Evolutionary conservation across 2,888 invertebrate genomes (phyloP), one percentile per base, ranked within the genome.

Genomic region (Tinea trinotella): DNA sequence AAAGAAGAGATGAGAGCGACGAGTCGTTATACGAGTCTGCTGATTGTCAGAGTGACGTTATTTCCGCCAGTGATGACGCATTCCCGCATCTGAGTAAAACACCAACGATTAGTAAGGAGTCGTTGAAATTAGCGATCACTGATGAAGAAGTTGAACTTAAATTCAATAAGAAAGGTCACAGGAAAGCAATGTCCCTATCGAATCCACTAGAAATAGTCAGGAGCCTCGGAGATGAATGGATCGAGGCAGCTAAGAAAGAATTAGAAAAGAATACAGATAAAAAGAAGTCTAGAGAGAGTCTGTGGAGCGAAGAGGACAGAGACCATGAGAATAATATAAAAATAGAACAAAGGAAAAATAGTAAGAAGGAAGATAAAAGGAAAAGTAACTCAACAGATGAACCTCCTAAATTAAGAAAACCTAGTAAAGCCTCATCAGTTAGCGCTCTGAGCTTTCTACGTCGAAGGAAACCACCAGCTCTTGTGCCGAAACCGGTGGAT

Each of bases 21-120:
- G 85, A 85, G 59, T 84, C 84, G 7, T 62, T 85, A 40, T 85
- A 85, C 67, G 85, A 85, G 61, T 85, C 85, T 15, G 85, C 84
- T 3, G 85, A 85, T 56, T 77, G 84, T 30, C 83, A 84, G 60
- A 83, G 83, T 57, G 85, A 86, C 57, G 72, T 73, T 6, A 78
- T 84, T 57, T 83, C 83, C 1, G 83, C 81, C 15, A 84, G 84
- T 56, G 84, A 85, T 54, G 82, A 83, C 53, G 75, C 82, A 0
- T 53, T 84, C 0, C 74, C 85, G 0, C 67, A 77, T 22, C 71
- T 85, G 7, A 62, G 73, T 49, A 81, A 75, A 59, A 81, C 83
- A 9, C 84, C 81, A 0, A 75, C 83, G 1, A 76, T 83, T 56
- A 85, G 84, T 67, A 85, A 84, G 56, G 85, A 85, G 61, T 85